Conservation (phyloP, 2,113 vertebrate genomes). For the Podarcis raffonei region DNA sequence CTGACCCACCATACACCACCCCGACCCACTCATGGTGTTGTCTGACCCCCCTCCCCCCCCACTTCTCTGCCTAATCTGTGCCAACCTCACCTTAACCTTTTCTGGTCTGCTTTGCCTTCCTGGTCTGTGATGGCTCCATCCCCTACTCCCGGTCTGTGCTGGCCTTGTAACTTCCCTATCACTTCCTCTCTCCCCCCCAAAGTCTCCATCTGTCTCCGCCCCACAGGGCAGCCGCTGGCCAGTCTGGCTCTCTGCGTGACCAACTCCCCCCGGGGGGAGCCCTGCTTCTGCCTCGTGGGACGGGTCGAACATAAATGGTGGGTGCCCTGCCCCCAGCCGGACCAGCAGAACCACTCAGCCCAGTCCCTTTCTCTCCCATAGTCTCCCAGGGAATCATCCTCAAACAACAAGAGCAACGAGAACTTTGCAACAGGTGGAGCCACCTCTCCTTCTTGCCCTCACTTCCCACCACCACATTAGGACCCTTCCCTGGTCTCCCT, state of each 20-base stretch:
- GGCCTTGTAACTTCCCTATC: constrained; percentile 11
- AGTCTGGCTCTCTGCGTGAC: constrained; percentile 33
- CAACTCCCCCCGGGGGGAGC: constrained; percentile 36
- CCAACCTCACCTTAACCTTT: constrained; percentile 1
- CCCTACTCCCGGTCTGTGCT: constrained; percentile 10
- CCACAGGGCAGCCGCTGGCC: constrained; percentile 18
- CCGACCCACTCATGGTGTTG: background rate
- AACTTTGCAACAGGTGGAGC: background rate
- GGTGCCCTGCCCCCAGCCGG: constrained; percentile 9
- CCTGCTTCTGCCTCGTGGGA: constrained; percentile 44
- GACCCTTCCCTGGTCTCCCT: background rate
- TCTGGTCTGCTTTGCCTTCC: constrained; percentile 8
- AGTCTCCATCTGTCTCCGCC: constrained; percentile 24
- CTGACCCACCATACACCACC: background rate
- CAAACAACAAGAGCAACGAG: too few species aligned
- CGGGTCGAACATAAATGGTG: constrained; percentile 24
- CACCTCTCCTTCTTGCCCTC: background rate
- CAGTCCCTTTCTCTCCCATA: background rate
- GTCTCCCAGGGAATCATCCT: background rate
- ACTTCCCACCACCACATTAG: background rate
- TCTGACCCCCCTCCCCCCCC: background rate
- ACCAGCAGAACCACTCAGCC: background rate
- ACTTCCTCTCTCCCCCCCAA: background rate
- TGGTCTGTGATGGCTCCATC: constrained; percentile 31
- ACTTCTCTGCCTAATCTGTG: background rate